Conservation (phyloP, 2,888 invertebrate species). For the Entomobrya proxima region DNA sequence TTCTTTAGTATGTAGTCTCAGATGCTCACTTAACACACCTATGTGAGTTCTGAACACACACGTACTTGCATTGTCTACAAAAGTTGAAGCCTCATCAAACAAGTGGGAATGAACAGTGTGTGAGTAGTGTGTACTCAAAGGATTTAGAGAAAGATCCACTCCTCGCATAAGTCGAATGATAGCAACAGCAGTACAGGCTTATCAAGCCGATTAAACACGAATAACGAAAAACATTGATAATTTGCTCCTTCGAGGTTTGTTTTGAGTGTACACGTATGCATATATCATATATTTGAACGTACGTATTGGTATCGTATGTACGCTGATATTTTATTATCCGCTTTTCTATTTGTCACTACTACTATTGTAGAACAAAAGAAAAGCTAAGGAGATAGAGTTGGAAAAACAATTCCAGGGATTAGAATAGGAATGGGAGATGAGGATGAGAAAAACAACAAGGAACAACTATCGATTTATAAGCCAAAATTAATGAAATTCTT, state of each 20-base stretch:
- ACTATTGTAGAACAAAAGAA: neutral
- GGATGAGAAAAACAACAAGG: neutral
- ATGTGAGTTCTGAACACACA: neutral
- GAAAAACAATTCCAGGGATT: neutral
- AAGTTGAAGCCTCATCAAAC: neutral
- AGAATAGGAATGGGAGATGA: neutral
- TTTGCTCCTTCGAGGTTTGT: too few relatives aligned
- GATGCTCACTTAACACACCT: too few relatives aligned
- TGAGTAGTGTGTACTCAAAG: neutral
- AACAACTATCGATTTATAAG: neutral
- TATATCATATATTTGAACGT: neutral
- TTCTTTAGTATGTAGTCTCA: too few relatives aligned
- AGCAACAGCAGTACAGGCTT: neutral
- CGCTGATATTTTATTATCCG: neutral
- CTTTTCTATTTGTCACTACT: neutral
- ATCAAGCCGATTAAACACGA: neutral
- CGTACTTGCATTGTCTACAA: neutral
- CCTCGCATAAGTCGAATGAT: neutral
- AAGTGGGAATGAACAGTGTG: neutral
- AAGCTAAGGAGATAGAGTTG: neutral
- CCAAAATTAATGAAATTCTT: slow-evolving; percentile 51
- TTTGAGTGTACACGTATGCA: too few relatives aligned
- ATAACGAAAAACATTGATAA: neutral
- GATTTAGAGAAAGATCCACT: neutral
- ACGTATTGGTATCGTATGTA: neutral